A percentile compares a stretch with the other conserved stretches of the same genome.
These are phyloP conservation scores for Pampus argenteus DNA, from an alignment of 2,797 vertebrate species.

Conservation along the genomic window DNA sequence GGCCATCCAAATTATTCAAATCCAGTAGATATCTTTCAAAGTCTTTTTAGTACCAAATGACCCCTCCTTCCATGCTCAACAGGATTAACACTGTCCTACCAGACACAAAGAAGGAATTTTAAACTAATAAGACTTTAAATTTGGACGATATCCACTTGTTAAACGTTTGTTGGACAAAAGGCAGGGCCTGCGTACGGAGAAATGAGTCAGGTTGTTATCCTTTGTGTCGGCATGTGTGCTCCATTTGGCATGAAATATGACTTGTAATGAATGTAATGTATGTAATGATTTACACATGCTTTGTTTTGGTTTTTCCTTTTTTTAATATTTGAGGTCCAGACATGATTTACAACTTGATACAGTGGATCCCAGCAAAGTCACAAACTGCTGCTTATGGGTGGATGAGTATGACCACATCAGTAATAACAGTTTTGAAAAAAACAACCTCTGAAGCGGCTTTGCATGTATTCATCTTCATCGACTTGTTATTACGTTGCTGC, in stretches of 20 bases:
- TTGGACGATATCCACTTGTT: too few species aligned
- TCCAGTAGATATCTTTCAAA: too few species aligned
- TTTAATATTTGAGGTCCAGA: not conserved
- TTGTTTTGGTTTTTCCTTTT: too few species aligned
- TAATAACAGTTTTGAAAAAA: not conserved
- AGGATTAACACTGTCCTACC: too few species aligned
- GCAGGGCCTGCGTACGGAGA: not conserved
- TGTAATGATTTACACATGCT: not conserved
- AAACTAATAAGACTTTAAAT: too few species aligned
- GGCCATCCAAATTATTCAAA: too few species aligned
- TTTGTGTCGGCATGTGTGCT: not conserved
- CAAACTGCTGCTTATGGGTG: not conserved
- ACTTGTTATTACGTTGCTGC: constrained; percentile 7
- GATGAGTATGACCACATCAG: not conserved
- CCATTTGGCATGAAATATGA: not conserved
- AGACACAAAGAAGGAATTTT: too few species aligned
- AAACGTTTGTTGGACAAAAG: too few species aligned
- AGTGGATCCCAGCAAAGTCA: not conserved
- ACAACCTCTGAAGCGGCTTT: not conserved
- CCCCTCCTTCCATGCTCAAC: too few species aligned
- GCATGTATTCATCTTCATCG: not conserved
- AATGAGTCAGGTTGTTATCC: not conserved
- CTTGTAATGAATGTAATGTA: too few species aligned
- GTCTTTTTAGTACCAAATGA: too few species aligned
- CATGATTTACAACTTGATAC: not conserved